Evolutionary conservation across 2,888 invertebrate species (phyloP), one percentile per base, ranked within the genome.

Genomic region (Alloscopus bannaensis): DNA sequence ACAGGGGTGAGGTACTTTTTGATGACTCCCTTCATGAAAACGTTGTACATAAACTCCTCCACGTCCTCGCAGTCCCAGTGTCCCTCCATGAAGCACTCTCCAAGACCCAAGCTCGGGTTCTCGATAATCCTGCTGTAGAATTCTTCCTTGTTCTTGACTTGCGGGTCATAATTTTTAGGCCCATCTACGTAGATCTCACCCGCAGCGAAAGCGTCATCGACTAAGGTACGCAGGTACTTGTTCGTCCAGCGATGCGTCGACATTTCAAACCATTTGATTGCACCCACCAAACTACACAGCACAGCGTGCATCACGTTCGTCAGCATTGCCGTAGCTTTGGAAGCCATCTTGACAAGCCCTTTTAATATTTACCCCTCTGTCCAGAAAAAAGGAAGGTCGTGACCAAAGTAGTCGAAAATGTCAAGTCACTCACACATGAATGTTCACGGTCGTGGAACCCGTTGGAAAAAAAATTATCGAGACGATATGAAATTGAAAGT

Each of bases 51-150:
- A 24, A 83, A 78, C 64, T 81, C 84, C 29, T 84, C 84, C 65
- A 84, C 65, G 57, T 81, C 76, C 20, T 65, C 75, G 22, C 66
- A 65, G 20, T 77, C 77, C 80, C 80, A 84, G 16, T 40, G 28
- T 0, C 80, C 79, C 8, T 84, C 84, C 82, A 83, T 82, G 70
- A 82, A 84, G 16, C 59, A 64, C 57, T 84, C 83, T 45, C 84
- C 84, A 22, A 84, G 29, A 8, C 82, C 84, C 18, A 84, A 40
- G 2, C 82, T 57, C 1, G 81, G 73, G 64, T 83, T 79, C 22
- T 73, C 76, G 22, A 75, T 62, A 0, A 84, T 59, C 36, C 79
- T 64, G 0, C 60, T 29, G 52, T 82, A 84, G 57, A 84, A 84
- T 20, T 84, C 79, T n/a, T 59, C 50, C 6, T 80, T 75, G 62